These are phyloP conservation scores for Lumbricus terrestris DNA, from an alignment of 2,888 invertebrate species.

Conservation along the genomic window DNA sequence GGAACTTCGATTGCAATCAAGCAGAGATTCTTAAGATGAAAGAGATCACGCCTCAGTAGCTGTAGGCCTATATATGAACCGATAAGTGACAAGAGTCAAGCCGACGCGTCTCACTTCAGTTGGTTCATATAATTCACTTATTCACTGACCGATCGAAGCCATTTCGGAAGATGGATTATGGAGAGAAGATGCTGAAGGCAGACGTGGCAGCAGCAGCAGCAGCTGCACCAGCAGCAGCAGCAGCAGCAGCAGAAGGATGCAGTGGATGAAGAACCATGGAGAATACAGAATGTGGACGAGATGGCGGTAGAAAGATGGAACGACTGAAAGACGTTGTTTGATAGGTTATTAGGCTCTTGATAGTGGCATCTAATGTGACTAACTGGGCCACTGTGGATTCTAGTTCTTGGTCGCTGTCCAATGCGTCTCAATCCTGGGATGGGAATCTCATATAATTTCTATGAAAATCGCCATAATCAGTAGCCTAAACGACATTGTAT, in stretches of 20 bases:
- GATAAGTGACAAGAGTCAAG: background rate
- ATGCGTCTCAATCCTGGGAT: background rate
- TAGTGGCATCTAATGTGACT: too few relatives aligned
- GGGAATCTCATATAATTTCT: background rate
- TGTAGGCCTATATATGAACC: too few relatives aligned
- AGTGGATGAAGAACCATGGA: background rate
- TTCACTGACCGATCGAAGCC: background rate
- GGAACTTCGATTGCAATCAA: background rate
- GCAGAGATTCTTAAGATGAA: background rate
- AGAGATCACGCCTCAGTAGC: background rate
- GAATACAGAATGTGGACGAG: background rate
- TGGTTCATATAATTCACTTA: slow-evolving; percentile 3
- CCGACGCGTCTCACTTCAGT: background rate
- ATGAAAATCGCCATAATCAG: background rate
- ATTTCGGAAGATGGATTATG: background rate
- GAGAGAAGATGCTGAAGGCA: background rate
- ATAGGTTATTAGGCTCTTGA: too few relatives aligned
- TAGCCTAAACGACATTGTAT: too few relatives aligned
- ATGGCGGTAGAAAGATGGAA: background rate
- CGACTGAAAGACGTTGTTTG: background rate
- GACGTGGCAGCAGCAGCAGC: too few relatives aligned
- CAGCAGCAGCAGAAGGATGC: background rate
- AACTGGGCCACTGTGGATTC: background rate
- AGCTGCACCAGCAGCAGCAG: too few relatives aligned
- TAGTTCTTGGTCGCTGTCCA: background rate